Evolutionary conservation across 2,888 invertebrate species (phyloP), one percentile per base, ranked within the genome.

Genomic region (Plutella xylostella): DNA sequence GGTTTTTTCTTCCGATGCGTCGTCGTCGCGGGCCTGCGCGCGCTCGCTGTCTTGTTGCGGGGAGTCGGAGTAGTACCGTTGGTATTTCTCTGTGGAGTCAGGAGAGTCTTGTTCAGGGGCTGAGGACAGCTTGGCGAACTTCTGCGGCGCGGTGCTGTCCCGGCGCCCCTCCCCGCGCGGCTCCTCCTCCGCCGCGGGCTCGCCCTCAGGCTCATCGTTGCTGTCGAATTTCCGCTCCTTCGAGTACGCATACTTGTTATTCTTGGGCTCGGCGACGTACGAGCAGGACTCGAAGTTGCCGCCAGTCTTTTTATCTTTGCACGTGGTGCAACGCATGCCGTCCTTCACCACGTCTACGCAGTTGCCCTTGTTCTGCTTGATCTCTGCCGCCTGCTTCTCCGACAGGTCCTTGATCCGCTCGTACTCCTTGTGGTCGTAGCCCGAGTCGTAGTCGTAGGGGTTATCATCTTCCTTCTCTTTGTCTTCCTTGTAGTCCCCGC

Each of bases 261-360:
- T 91, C 57, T 88, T 86, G 0, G 92, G 92, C 50, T 89, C 87
- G 1, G 90, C 88, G 9, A 90, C 89, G 66, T 92, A 94, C 0
- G 91, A 90, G 63, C 94, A 94, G 12, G 90, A 90, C 65, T 94
- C 93, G 51, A 89, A 92, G 48, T 90, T 89, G 21, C 90, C 92
- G 37, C 92, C 91, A 2, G 89, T 90, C 62, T 90, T 89, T 1
- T 89, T 86, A 60, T 92, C 89, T 54, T 90, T 88, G 60, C 94
- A 94, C 1, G 91, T 84, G 51, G 87, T 87, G 63, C 93, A 93
- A 11, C 86, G 85, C 87, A 89, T 88, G 3, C 88, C 88, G 51
- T 89, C 87, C 56, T 85, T 88, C 41, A 85, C 70, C 0, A 89
- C 85, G 58, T 88, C 86, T 55, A 87, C 85, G 54, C 92, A 92